phyloP scores from a whole-genome alignment of 2,113 vertebrate genomes.

The Pluvianellus socialis region DNA sequence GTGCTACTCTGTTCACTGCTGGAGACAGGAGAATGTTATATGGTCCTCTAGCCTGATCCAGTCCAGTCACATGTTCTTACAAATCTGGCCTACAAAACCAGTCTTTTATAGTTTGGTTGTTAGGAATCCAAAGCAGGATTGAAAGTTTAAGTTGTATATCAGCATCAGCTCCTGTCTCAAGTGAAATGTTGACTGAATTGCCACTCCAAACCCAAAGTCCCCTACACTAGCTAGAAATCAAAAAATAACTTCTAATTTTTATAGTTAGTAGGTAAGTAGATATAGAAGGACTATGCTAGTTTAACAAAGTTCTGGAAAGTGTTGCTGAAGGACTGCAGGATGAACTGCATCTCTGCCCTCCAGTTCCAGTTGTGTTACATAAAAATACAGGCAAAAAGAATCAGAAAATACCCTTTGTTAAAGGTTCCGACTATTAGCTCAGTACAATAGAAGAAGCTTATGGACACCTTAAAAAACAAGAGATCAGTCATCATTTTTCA shows the following conservation, averaged over 20 bases:
- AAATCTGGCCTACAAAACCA: too few relatives aligned
- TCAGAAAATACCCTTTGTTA: neutral
- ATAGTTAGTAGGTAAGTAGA: neutral
- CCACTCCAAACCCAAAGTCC: neutral
- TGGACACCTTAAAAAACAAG: accelerated
- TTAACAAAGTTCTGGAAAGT: neutral
- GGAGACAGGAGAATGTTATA: neutral
- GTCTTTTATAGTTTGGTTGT: neutral
- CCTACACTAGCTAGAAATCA: neutral
- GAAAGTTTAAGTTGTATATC: neutral
- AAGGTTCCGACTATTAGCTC: neutral
- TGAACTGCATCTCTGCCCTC: neutral
- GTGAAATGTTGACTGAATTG: neutral
- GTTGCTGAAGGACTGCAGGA: neutral
- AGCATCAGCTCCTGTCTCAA: neutral
- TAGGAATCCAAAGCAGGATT: neutral
- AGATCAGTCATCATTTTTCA: neutral
- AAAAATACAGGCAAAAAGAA: neutral
- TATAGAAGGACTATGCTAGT: neutral
- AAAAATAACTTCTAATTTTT: neutral
- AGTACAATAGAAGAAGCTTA: neutral
- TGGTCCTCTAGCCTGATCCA: neutral
- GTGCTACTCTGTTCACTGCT: neutral
- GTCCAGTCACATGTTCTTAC: neutral
- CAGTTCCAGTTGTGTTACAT: neutral